Evolutionary conservation across 1,140 invertebrate genomes (phyloP).

Genomic region (Plodia interpunctella): DNA sequence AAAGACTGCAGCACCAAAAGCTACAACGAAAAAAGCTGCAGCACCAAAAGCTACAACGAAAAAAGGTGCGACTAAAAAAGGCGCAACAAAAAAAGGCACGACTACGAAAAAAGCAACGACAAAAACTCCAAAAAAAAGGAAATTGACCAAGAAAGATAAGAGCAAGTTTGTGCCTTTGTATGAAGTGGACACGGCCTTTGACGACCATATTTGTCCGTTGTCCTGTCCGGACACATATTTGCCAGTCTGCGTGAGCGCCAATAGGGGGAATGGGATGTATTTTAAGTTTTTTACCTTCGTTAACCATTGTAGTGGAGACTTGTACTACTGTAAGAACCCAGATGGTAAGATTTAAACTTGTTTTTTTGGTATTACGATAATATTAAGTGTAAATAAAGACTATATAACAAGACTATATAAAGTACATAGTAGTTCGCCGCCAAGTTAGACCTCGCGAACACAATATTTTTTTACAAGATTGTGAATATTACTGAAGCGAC

Average conservation of each 20-base stretch:
- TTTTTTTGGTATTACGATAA: too few species aligned
- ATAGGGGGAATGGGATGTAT: constrained; percentile 38
- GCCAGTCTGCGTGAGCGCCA: constrained; percentile 43
- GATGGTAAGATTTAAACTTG: constrained; percentile 25
- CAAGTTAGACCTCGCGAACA: too few species aligned
- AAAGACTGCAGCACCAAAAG: too few species aligned
- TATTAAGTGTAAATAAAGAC: too few species aligned
- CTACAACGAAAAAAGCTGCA: too few species aligned
- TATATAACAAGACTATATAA: too few species aligned
- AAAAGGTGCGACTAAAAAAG: not conserved
- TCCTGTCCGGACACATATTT: constrained; percentile 43
- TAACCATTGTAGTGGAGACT: constrained; percentile 44
- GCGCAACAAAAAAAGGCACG: not conserved
- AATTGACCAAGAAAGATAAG: too few species aligned
- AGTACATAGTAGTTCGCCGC: too few species aligned
- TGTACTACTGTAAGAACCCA: constrained; percentile 53
- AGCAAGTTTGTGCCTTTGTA: constrained; percentile 31
- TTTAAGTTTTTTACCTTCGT: constrained; percentile 49
- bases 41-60: not conserved
- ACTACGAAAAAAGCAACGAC: too few species aligned
- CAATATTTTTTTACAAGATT: too few species aligned
- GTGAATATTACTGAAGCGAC: too few species aligned
- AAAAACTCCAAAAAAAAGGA: not conserved
- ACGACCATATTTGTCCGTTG: constrained; percentile 37
- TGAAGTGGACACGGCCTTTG: constrained; percentile 39